Evolutionary conservation across 2,113 vertebrate genomes (phyloP).

Genomic region (Acinonyx jubatus): DNA sequence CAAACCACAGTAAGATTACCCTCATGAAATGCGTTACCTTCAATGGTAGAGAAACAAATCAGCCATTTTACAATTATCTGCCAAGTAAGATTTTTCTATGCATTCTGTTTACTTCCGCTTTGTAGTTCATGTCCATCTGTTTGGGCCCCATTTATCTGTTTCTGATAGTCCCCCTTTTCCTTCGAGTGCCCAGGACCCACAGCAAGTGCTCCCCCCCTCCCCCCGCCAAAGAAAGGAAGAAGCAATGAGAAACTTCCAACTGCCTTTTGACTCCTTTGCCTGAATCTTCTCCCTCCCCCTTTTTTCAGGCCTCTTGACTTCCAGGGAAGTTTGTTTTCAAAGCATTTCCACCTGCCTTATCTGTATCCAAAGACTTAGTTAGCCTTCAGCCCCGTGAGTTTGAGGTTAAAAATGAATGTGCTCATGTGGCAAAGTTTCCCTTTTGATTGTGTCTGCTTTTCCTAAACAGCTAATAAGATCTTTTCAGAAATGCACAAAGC

Average conservation of each 20-base stretch:
- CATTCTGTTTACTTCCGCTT: neutral
- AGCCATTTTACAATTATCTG: neutral
- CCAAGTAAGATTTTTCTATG: neutral
- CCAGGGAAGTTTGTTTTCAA: neutral
- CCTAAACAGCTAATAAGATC: neutral
- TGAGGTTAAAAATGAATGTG: constrained; percentile 25
- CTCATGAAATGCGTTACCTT: neutral
- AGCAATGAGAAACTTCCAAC: neutral
- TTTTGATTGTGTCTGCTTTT: neutral
- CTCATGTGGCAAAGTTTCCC: neutral
- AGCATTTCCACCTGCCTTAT: neutral
- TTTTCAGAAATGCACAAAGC: neutral
- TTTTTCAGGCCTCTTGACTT: neutral
- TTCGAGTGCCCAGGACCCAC: neutral
- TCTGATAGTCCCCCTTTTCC: neutral
- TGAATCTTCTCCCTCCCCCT: neutral
- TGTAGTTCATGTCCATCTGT: neutral
- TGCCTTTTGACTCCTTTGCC: neutral
- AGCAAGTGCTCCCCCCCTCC: neutral
- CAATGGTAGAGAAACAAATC: neutral
- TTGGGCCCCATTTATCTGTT: neutral
- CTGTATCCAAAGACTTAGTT: neutral
- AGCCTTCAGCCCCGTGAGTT: neutral
- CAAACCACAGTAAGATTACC: neutral
- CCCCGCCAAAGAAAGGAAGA: neutral